These are phyloP conservation scores for Hyppa rectilinea DNA, from an alignment of 2,888 invertebrate species.

Conservation along the genomic window DNA sequence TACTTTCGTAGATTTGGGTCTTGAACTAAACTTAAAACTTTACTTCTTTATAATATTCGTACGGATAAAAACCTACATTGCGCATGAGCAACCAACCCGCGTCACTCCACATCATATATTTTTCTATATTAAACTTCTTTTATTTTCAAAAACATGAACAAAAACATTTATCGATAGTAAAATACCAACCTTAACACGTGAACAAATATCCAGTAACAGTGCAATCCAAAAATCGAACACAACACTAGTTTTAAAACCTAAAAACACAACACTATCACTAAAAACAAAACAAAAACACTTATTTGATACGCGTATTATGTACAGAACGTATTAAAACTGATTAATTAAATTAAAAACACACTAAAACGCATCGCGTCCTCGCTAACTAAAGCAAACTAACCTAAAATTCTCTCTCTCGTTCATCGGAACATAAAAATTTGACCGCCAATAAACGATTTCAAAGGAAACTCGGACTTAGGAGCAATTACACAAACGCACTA, in stretches of 20 bases:
- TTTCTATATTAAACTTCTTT: neutral
- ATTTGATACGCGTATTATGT: constrained; percentile 45
- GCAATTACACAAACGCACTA: constrained; percentile 69
- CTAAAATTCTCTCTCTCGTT: constrained; percentile 80
- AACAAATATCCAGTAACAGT: constrained; percentile 47
- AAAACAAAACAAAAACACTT: constrained; percentile 59
- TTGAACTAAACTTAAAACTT: neutral
- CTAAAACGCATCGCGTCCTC: constrained; percentile 73
- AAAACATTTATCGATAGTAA: constrained; percentile 12
- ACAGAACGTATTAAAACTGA: constrained; percentile 48
- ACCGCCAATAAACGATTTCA: constrained; percentile 84
- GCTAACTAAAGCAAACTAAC: constrained; percentile 83
- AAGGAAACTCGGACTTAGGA: constrained; percentile 78
- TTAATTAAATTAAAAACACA: constrained; percentile 62
- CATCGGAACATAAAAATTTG: constrained; percentile 84
- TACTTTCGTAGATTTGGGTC: neutral
- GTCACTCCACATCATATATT: neutral
- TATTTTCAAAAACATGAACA: constrained; percentile 6
- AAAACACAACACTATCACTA: constrained; percentile 46
- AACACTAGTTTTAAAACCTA: constrained; percentile 24
- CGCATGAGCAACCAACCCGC: no score
- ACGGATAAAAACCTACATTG: neutral
- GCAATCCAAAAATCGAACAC: constrained; percentile 63
- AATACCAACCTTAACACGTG: constrained; percentile 57
- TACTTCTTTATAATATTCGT: neutral